A percentile compares a stretch with the other conserved stretches of the same genome.
Conservation (phyloP, 1,140 invertebrate species). For the Drosophila novamexicana region DNA sequence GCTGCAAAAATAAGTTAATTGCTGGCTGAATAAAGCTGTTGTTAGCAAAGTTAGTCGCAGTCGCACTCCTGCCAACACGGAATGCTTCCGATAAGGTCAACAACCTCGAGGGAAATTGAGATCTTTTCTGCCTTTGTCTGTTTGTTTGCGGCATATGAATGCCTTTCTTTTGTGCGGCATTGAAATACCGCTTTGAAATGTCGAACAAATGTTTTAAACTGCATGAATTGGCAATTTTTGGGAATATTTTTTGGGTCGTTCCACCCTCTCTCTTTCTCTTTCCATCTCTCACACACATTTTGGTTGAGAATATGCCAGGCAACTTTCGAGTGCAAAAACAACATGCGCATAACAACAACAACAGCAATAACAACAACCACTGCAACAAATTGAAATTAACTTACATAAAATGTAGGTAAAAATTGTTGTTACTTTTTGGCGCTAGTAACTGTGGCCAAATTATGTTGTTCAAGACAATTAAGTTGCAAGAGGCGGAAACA, state of each 20-base stretch:
- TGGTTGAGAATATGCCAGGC: conserved; percentile 53
- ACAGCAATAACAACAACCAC: conserved; percentile 1
- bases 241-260: conserved; percentile 35
- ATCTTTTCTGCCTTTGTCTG: conserved; percentile 49
- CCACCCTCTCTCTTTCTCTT: background rate
- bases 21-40: conserved; percentile 25
- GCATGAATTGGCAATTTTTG: conserved; percentile 76
- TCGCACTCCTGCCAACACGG: conserved; percentile 4
- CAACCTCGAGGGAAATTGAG: conserved; percentile 67
- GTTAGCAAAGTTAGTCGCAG: conserved; percentile 32
- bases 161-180: conserved; percentile 66
- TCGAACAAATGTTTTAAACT: conserved; percentile 83
- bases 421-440: conserved; percentile 48
- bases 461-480: conserved; percentile 79
- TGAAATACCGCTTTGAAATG: conserved; percentile 65
- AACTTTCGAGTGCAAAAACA: conserved; percentile 27
- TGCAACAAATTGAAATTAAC: conserved; percentile 75
- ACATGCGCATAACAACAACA: conserved; percentile 4
- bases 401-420: conserved; percentile 64
- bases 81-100: conserved; percentile 64
- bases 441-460: conserved; percentile 68
- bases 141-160: conserved; percentile 49
- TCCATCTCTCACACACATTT: background rate
- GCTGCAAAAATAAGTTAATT: conserved; percentile 77
- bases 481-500: conserved; percentile 78